Evolutionary conservation across 2,113 vertebrate genomes (phyloP).

Genomic region (Ramphastos sulfuratus): DNA sequence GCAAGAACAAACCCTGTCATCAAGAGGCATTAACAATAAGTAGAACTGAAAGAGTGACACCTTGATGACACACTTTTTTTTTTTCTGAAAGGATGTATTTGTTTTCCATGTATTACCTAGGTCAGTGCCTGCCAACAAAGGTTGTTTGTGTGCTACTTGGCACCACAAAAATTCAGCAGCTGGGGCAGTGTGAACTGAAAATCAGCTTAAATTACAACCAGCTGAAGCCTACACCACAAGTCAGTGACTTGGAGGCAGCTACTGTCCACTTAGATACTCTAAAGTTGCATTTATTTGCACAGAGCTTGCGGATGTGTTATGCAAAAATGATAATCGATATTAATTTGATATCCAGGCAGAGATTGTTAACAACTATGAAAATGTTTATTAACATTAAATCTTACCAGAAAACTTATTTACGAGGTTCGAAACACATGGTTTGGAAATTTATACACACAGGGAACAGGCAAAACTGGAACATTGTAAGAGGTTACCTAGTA

Average conservation of each 20-base stretch:
- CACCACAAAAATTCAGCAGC: background rate
- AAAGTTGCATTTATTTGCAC: background rate
- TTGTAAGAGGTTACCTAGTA: too few relatives aligned
- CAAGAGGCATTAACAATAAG: background rate
- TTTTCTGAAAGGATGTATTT: background rate
- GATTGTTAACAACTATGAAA: too few relatives aligned
- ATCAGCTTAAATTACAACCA: background rate
- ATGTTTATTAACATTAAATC: too few relatives aligned
- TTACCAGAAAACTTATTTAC: too few relatives aligned
- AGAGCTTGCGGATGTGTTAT: background rate
- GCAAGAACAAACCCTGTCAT: background rate
- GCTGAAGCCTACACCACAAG: background rate
- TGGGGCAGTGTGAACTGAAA: background rate
- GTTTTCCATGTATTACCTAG: background rate
- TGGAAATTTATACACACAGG: too few relatives aligned
- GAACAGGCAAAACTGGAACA: too few relatives aligned
- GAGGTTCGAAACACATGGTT: too few relatives aligned
- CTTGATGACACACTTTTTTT: background rate
- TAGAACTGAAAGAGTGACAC: background rate
- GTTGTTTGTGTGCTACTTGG: background rate
- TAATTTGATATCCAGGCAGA: too few relatives aligned
- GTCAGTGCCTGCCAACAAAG: background rate
- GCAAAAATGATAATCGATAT: too few relatives aligned
- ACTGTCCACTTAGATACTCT: background rate
- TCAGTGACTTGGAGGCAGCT: background rate